Percentiles rank a stretch among this genome's conserved stretches.
phyloP scores from a whole-genome alignment of 92 coral and sea anemone genomes.

The Anthopleura xanthogrammica region DNA sequence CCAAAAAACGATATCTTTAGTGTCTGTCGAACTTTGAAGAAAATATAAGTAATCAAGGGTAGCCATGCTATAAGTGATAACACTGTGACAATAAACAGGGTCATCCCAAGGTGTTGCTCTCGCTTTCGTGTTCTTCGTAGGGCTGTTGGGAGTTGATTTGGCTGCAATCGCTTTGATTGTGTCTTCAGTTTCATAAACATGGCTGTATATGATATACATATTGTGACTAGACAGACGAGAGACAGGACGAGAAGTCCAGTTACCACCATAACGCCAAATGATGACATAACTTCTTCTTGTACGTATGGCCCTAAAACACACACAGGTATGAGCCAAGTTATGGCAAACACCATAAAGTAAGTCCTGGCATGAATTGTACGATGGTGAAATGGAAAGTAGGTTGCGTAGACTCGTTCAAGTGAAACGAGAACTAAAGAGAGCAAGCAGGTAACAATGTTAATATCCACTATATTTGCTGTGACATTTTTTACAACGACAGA shows the following conservation, averaged over 20 bases:
- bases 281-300: neutral
- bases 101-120: constrained; percentile 26
- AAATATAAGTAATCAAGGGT: constrained; percentile 5
- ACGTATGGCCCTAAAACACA: constrained; percentile 5
- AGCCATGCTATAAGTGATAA: constrained; percentile 14
- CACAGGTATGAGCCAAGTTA: constrained; percentile 10
- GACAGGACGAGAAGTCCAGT: constrained; percentile 13
- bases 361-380: neutral
- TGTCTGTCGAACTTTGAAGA: neutral
- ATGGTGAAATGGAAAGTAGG: constrained; percentile 17
- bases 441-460: neutral
- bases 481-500: neutral
- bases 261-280: neutral
- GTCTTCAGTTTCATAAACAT: neutral
- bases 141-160: neutral
- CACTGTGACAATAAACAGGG: constrained; percentile 15
- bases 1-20: neutral
- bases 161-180: neutral
- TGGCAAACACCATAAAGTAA: neutral
- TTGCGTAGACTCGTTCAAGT: constrained; percentile 19
- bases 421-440: constrained; percentile 16
- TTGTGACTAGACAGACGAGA: constrained; percentile 9
- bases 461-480: neutral
- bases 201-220: neutral
- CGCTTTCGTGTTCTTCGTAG: constrained; percentile 6